These are phyloP conservation scores for Gavia stellata DNA, from an alignment of 2,113 vertebrate genomes.

Conservation along the genomic window DNA sequence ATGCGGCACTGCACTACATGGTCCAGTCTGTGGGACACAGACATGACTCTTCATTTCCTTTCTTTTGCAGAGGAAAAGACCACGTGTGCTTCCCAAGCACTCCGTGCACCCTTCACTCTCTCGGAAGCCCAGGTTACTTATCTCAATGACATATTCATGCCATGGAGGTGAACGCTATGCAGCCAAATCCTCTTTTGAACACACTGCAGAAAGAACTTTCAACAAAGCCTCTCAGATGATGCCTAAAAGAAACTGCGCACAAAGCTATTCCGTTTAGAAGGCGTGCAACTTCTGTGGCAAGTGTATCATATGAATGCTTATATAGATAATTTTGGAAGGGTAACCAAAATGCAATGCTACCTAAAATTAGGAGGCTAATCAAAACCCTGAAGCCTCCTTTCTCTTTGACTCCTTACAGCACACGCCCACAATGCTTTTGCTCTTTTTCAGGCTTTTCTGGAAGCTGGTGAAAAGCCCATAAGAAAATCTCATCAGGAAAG, in stretches of 20 bases:
- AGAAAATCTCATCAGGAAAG: not conserved
- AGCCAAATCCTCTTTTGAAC: not conserved
- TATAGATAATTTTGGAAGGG: not conserved
- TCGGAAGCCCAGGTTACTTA: not conserved
- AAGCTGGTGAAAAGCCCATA: not conserved
- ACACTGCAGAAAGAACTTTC: not conserved
- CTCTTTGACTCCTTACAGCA: not conserved
- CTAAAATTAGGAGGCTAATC: not conserved
- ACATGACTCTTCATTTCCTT: not conserved
- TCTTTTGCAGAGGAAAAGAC: not conserved
- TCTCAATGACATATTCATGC: not conserved
- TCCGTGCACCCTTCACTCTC: not conserved
- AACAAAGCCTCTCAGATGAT: not conserved
- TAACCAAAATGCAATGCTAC: not conserved
- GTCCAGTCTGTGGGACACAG: not conserved
- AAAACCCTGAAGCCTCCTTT: not conserved
- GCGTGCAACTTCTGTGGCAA: not conserved
- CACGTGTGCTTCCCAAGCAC: not conserved
- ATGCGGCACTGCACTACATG: not conserved
- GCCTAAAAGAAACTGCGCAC: not conserved
- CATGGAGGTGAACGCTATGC: not conserved
- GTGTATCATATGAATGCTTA: not conserved
- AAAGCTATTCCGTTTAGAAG: not conserved
- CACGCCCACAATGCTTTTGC: not conserved
- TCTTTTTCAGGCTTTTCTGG: not conserved